Percentiles rank a stretch among this genome's conserved stretches.
Conservation (phyloP, 2,113 vertebrate species). For the Machaerirhynchus nigripectus region DNA sequence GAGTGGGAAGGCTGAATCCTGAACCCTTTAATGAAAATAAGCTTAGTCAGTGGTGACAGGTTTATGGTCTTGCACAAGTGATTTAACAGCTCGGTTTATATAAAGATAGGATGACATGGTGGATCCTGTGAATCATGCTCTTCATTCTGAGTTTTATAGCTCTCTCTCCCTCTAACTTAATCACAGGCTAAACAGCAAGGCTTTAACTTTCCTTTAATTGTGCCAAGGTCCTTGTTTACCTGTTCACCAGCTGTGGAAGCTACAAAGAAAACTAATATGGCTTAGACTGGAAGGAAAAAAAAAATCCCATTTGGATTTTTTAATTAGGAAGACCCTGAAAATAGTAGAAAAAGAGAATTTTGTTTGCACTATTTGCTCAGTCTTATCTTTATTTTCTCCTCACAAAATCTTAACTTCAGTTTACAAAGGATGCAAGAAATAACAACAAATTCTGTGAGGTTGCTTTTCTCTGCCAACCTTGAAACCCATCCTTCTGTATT, state of each 20-base stretch:
- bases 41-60: not conserved
- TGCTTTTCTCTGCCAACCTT: constrained; percentile 20
- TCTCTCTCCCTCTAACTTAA: not conserved
- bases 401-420: not conserved
- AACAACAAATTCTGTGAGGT: not conserved
- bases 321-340: not conserved
- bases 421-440: not conserved
- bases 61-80: not conserved
- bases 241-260: not conserved
- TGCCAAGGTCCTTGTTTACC: not conserved
- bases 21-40: not conserved
- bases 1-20: not conserved
- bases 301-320: not conserved
- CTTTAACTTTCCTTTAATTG: constrained; percentile 15
- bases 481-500: constrained; percentile 18
- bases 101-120: not conserved
- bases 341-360: not conserved
- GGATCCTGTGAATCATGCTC: constrained; percentile 22
- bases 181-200: not conserved
- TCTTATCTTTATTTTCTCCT: not conserved
- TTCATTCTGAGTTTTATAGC: not conserved
- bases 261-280: not conserved
- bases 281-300: not conserved
- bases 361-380: not conserved
- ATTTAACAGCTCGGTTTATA: not conserved